A percentile compares a stretch with the other conserved stretches of the same genome.
Conservation (phyloP, 2,888 invertebrate genomes). For the Deroplatys truncata region DNA sequence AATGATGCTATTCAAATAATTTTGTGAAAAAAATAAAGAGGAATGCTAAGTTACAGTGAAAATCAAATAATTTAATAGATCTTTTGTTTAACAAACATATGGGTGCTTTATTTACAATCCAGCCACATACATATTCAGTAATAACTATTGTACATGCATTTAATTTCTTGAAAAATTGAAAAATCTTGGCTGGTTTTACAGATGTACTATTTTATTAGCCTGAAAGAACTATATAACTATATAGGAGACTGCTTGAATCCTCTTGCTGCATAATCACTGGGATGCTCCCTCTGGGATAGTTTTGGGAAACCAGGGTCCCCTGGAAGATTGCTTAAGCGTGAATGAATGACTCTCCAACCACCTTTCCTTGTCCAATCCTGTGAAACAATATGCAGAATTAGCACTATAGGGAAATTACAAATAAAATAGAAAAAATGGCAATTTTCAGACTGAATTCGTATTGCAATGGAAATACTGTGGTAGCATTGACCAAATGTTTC, state of each 20-base stretch:
- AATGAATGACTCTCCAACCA: constrained; percentile 62
- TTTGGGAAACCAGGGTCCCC: constrained; percentile 68
- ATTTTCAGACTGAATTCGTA: too few species aligned
- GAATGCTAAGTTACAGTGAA: too few species aligned
- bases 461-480: too few species aligned
- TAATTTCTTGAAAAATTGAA: neutral
- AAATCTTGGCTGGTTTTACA: neutral
- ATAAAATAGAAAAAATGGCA: too few species aligned
- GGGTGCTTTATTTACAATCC: too few species aligned
- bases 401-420: neutral
- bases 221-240: constrained; percentile 38
- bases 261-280: constrained; percentile 64
- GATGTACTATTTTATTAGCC: neutral
- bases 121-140: neutral
- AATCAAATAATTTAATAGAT: too few species aligned
- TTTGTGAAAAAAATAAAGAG: too few species aligned
- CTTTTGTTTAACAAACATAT: too few species aligned
- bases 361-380: constrained; percentile 75
- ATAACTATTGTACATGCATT: neutral
- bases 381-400: constrained; percentile 18
- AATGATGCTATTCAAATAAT: too few species aligned
- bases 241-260: constrained; percentile 65
- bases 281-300: constrained; percentile 52
- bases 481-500: too few species aligned
- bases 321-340: constrained; percentile 57